Evolutionary conservation across 1,140 invertebrate genomes (phyloP).

Genomic region (Cyclina sinensis): DNA sequence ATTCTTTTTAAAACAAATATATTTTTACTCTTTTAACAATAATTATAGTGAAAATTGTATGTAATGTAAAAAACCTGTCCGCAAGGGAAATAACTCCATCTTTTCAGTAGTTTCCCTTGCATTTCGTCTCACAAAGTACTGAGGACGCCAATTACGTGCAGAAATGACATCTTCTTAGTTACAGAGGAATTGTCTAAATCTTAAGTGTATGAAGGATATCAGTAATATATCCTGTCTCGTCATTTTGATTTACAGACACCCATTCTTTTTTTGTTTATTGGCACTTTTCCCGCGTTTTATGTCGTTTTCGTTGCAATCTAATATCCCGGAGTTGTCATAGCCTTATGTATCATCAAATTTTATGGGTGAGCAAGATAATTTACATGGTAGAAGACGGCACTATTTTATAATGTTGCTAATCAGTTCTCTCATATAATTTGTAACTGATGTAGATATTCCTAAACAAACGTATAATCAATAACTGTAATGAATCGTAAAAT

Average conservation of each 20-base stretch:
- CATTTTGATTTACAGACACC: constrained; percentile 20
- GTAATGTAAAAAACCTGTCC: no score
- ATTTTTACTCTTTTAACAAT: no score
- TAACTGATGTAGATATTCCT: background rate
- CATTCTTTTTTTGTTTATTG: constrained; percentile 1
- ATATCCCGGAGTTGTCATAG: constrained; percentile 25
- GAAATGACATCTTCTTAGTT: no score
- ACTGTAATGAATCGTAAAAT: no score
- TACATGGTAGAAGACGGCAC: background rate
- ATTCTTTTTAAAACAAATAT: no score
- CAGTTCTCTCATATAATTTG: background rate
- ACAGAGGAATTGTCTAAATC: background rate
- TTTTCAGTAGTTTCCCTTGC: no score
- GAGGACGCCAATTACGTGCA: no score
- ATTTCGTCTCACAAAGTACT: no score
- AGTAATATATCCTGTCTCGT: background rate
- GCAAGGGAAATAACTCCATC: no score
- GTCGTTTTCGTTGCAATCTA: constrained; percentile 11
- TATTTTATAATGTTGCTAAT: background rate
- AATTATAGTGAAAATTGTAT: no score
- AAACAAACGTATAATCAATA: constrained; percentile 15
- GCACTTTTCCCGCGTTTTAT: background rate
- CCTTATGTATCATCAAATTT: background rate
- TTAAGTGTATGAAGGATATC: background rate
- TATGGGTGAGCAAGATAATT: background rate